These are phyloP conservation scores for Drosophila athabasca DNA, from an alignment of 1,140 invertebrate species.

Conservation along the genomic window DNA sequence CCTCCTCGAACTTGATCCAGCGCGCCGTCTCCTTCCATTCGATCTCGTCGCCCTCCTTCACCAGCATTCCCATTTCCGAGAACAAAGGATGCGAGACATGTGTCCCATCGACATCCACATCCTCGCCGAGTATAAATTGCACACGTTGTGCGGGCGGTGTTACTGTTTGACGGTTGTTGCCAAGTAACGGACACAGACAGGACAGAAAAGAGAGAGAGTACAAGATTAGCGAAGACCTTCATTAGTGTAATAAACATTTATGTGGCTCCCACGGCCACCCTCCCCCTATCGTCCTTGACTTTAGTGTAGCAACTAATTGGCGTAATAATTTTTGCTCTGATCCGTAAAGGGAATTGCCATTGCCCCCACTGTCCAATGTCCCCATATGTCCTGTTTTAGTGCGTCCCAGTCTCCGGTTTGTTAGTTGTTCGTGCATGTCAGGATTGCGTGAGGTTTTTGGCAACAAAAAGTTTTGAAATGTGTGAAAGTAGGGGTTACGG, in stretches of 20 bases:
- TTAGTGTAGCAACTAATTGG: conserved; percentile 47
- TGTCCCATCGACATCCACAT: conserved; percentile 91
- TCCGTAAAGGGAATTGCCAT: conserved; percentile 36
- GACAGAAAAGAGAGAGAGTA: background rate
- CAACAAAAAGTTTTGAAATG: conserved; percentile 8
- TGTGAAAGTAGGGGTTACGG: background rate
- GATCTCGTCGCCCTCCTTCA: conserved; percentile 93
- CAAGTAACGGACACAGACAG: too few relatives aligned
- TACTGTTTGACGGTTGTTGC: conserved; percentile 84
- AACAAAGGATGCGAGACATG: conserved; percentile 94
- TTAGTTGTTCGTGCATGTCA: conserved; percentile 4
- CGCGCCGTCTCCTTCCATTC: conserved; percentile 99
- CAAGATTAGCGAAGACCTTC: conserved; percentile 16
- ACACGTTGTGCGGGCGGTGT: conserved; percentile 95
- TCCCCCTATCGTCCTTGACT: conserved; percentile 22
- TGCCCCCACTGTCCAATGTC: conserved; percentile 26
- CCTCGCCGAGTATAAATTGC: conserved; percentile 97
- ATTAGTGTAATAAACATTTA: conserved; percentile 49
- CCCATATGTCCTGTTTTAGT: conserved; percentile 37
- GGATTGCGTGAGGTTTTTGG: conserved; percentile 12
- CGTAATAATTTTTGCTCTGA: conserved; percentile 45
- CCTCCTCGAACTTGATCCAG: conserved; percentile 98
- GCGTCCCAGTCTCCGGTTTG: too few relatives aligned
- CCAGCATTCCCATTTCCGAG: conserved; percentile 97
- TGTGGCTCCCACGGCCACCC: background rate